Evolutionary conservation across 2,797 vertebrate genomes (phyloP), one percentile per base, ranked within the genome.

Genomic region (Mormyrops boulengeri): DNA sequence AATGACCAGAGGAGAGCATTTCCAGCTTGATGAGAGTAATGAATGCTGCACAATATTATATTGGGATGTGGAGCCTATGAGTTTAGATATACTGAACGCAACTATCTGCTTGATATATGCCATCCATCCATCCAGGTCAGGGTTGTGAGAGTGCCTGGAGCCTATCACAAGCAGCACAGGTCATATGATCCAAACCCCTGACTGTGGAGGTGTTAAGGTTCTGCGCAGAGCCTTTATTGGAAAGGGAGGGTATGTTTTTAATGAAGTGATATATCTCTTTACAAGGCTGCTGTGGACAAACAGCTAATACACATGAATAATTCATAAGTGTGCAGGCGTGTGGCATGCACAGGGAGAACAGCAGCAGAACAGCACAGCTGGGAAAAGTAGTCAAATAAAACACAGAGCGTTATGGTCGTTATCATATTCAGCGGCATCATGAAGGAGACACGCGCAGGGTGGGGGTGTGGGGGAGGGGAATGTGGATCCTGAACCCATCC

Each of bases 341-440:
- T 17, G 38, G 14, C 5, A 6, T 41, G 73, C 2, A 44, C 4
- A 19, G 6, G 34, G 38, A 80, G 38, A 34, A 38, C 11, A 34
- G 17, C 26, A 73, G 69, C 69, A 73, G 66, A 44, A 80, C 73
- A 41, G 69, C 4, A 80, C 14, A 4, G 73, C 34, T n/a, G 38
- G 38, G 38, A 19, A 41, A 84, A 73, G 38, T 88, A 85, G 14
- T 92, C 80, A 44, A 19, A 44, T 44, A 80, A 17, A 41, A 80
- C 14, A 80, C 73, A 44, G 5, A 44, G 73, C 11, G 11, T 69
- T 34, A 34, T 69, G 66, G 11, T 34, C 12, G 26, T 30, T 69
- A 69, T 69, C 4, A 6, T 69, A 69, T 69, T 69, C 26, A 34
- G 62, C 1, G 26, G 26, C 11, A 12, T 14, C 62, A 4, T 69